Evolutionary conservation across 2,113 vertebrate species (phyloP).

Genomic region (Anolis sagrei): DNA sequence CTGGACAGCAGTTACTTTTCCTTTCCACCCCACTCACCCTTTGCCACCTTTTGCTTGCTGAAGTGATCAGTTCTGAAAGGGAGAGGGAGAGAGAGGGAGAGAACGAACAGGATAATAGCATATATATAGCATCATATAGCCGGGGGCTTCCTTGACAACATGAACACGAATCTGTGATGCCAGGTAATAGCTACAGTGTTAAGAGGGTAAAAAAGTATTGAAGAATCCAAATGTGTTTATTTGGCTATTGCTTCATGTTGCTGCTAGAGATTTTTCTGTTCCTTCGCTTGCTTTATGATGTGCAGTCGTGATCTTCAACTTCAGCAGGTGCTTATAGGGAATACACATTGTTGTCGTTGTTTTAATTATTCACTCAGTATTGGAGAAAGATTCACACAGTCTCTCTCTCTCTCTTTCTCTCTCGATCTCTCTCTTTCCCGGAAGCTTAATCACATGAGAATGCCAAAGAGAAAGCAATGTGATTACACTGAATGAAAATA

Average conservation of each 20-base stretch:
- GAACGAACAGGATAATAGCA: constrained; percentile 58
- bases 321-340: constrained; percentile 67
- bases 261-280: constrained; percentile 6
- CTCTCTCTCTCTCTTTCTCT: constrained; percentile 74
- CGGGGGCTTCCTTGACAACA: constrained; percentile 54
- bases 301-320: constrained; percentile 66
- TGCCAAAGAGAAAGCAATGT: constrained; percentile 60
- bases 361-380: constrained; percentile 83
- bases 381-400: constrained; percentile 80
- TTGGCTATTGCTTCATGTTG: constrained; percentile 5
- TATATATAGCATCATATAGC: constrained; percentile 55
- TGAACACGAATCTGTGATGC: constrained; percentile 36
- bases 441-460: constrained; percentile 82
- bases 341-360: constrained; percentile 50
- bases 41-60: not conserved
- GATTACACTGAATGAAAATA: constrained; percentile 84
- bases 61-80: constrained; percentile 33
- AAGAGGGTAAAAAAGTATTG: constrained; percentile 46
- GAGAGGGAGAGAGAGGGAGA: constrained; percentile 53
- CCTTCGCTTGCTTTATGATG: constrained; percentile 45
- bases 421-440: constrained; percentile 52
- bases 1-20: constrained; percentile 57
- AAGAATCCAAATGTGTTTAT: constrained; percentile 38
- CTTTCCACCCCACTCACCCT: not conserved
- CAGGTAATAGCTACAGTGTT: constrained; percentile 50